Conservation (phyloP, 2,797 vertebrate species). For the Spinibarbus caldwelli region DNA sequence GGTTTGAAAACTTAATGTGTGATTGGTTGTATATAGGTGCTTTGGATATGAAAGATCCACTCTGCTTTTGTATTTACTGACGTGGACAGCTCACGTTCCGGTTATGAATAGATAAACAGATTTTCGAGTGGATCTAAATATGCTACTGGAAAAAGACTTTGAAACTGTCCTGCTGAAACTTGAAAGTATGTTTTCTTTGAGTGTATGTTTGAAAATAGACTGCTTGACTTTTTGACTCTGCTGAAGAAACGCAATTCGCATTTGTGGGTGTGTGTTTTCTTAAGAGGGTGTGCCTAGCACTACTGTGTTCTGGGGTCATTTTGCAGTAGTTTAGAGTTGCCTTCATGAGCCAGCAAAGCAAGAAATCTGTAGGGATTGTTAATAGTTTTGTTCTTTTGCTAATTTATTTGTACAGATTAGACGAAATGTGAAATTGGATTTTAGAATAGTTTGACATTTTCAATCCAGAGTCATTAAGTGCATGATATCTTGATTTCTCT, state of each 20-base stretch:
- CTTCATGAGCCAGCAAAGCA: constrained; percentile 63
- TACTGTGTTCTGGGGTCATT: constrained; percentile 70
- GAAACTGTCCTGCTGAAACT: constrained; percentile 60
- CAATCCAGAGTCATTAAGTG: constrained; percentile 10
- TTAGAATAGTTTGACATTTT: constrained; percentile 40
- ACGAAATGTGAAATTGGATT: constrained; percentile 19
- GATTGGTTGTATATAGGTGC: constrained; percentile 65
- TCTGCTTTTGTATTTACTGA: constrained; percentile 50
- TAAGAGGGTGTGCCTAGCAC: constrained; percentile 40
- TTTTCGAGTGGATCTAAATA: constrained; percentile 37
- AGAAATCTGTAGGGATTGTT: constrained; percentile 22
- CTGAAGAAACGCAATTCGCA: neutral
- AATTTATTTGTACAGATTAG: constrained; percentile 65
- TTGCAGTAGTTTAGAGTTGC: constrained; percentile 62
- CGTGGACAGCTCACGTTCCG: neutral
- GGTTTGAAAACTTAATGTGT: constrained; percentile 47
- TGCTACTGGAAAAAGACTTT: constrained; percentile 45
- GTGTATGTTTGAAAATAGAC: constrained; percentile 35
- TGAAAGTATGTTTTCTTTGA: constrained; percentile 59
- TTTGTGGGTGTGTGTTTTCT: constrained; percentile 44
- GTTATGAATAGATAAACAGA: neutral
- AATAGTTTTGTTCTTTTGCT: constrained; percentile 29
- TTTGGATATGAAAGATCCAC: constrained; percentile 52
- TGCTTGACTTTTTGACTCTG: constrained; percentile 29
- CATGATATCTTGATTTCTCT: constrained; percentile 42